Conservation (phyloP, 2,888 invertebrate genomes). For the Eudemis profundana region DNA sequence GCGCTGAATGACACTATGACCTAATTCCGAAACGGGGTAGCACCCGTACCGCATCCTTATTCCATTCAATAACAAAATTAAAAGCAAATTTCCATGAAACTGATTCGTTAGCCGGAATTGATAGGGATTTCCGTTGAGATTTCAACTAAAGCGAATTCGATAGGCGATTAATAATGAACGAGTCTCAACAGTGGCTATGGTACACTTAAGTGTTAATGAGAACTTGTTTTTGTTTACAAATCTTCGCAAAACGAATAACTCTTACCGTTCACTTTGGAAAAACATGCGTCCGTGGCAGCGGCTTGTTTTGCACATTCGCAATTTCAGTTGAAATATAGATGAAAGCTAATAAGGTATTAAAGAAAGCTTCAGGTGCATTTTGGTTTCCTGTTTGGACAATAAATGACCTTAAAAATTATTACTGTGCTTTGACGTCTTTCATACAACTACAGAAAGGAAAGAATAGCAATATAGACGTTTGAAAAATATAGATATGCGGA, state of each 20-base stretch:
- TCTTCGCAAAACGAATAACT: constrained; percentile 9
- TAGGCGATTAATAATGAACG: neutral
- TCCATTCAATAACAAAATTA: constrained; percentile 23
- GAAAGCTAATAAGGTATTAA: neutral
- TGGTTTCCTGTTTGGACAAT: too few relatives aligned
- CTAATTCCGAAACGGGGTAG: constrained; percentile 53
- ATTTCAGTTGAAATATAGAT: neutral
- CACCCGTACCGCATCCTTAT: constrained; percentile 27
- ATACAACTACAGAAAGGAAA: neutral
- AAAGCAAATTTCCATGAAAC: constrained; percentile 13
- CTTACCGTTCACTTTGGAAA: constrained; percentile 23
- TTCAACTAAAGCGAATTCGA: neutral
- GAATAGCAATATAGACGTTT: neutral
- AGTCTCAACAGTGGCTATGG: constrained; percentile 1
- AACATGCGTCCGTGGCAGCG: neutral
- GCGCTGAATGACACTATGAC: constrained; percentile 71
- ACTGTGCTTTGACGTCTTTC: too few relatives aligned
- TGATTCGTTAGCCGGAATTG: neutral
- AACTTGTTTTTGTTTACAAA: constrained; percentile 33
- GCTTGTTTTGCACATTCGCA: constrained; percentile 3
- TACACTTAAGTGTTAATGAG: constrained; percentile 15
- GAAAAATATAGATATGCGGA: too few relatives aligned
- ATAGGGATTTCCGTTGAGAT: constrained; percentile 2
- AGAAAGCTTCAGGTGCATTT: too few relatives aligned
- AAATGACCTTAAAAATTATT: too few relatives aligned